phyloP scores from a whole-genome alignment of 2,888 invertebrate species.

The Caenorhabditis afra region DNA sequence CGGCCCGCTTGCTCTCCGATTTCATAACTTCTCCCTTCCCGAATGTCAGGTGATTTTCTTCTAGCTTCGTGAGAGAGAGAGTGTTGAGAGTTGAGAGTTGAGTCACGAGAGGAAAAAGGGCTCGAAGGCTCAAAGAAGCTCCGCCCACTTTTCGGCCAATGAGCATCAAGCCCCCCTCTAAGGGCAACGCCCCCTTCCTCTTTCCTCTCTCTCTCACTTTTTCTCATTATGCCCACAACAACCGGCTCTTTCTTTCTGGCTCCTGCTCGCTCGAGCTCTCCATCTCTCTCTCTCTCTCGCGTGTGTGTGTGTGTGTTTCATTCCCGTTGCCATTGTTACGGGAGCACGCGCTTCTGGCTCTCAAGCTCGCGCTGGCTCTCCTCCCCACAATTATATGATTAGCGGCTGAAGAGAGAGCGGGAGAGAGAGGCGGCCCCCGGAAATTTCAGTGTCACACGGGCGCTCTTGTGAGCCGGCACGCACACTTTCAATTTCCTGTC shows the following conservation, averaged over 20 bases:
- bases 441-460: conserved; percentile 49
- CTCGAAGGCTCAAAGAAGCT: too few species aligned
- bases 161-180: not conserved
- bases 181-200: not conserved
- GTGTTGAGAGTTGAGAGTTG: too few species aligned
- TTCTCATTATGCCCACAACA: not conserved
- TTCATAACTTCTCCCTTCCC: too few species aligned
- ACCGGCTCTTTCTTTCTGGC: not conserved
- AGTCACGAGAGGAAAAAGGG: too few species aligned
- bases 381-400: not conserved
- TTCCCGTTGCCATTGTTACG: conserved; percentile 54
- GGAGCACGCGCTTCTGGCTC: conserved; percentile 12
- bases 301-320: too few species aligned
- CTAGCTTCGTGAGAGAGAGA: too few species aligned
- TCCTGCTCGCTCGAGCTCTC: not conserved
- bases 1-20: too few species aligned
- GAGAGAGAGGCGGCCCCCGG: conserved; percentile 30
- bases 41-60: too few species aligned
- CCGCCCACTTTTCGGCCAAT: too few species aligned
- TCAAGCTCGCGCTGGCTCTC: not conserved
- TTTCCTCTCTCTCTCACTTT: not conserved
- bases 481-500: not conserved
- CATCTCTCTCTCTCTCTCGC: conserved; percentile 27
- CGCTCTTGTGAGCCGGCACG: conserved; percentile 17
- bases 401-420: too few species aligned